Percentiles rank a stretch among this genome's conserved stretches.
These are phyloP conservation scores for Petrolisthes cinctipes DNA, from an alignment of 2,888 invertebrate species.

Conservation along the genomic window DNA sequence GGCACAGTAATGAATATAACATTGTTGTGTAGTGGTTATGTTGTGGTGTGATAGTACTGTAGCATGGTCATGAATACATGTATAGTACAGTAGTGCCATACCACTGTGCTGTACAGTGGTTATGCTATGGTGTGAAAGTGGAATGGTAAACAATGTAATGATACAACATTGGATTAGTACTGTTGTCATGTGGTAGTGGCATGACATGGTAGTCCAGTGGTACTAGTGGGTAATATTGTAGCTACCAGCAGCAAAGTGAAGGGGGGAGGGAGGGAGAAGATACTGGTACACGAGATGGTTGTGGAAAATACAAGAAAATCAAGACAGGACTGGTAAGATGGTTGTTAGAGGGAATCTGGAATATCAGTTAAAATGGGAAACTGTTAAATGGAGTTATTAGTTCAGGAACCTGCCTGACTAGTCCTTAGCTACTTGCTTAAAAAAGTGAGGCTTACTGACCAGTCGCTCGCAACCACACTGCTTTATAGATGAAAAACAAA, in stretches of 20 bases:
- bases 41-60: not conserved
- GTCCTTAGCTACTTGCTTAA: conserved; percentile 36
- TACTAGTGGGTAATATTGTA: not conserved
- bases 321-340: no score
- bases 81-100: no score
- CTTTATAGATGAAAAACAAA: not conserved
- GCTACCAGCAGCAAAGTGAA: no score
- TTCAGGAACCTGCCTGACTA: conserved; percentile 62
- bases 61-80: no score
- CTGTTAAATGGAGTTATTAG: conserved; percentile 42
- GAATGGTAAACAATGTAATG: not conserved
- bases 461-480: conserved; percentile 48
- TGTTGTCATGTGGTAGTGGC: conserved; percentile 4
- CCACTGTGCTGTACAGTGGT: not conserved
- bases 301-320: no score
- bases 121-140: not conserved
- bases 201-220: conserved; percentile 15
- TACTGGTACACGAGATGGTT: no score
- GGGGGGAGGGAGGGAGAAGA: no score
- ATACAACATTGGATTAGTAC: not conserved
- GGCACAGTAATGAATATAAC: not conserved
- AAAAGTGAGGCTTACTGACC: conserved; percentile 44
- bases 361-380: not conserved
- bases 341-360: no score
- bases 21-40: no score